Percentiles rank a stretch among this genome's conserved stretches.
Conservation (phyloP, 2,888 invertebrate species). For the Thelaira solivaga region DNA sequence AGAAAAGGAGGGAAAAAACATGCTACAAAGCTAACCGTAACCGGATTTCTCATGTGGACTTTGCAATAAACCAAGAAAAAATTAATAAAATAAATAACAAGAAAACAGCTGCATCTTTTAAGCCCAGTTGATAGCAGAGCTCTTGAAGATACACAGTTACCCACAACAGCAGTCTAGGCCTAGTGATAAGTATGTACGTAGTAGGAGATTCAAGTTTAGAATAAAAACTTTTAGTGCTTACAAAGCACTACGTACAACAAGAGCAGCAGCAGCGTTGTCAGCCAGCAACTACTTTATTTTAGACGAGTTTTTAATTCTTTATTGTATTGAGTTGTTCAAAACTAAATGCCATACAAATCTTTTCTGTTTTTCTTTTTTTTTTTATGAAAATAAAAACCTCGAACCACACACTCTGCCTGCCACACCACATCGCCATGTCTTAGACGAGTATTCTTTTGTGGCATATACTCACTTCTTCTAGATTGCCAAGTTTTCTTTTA, state of each 20-base stretch:
- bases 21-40: slow-evolving; percentile 42
- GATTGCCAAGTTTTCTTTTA: slow-evolving; percentile 37
- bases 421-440: slow-evolving; percentile 11
- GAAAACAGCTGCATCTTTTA: slow-evolving; percentile 32
- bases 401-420: slow-evolving; percentile 1
- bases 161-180: background rate
- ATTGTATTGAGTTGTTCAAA: slow-evolving; percentile 48
- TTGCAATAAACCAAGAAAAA: slow-evolving; percentile 15
- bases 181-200: too few species aligned
- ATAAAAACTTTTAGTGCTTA: background rate
- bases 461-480: slow-evolving; percentile 25
- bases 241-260: background rate
- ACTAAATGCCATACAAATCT: slow-evolving; percentile 48
- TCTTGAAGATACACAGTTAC: slow-evolving; percentile 7
- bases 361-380: too few species aligned
- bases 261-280: too few species aligned
- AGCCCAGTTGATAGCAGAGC: slow-evolving; percentile 3
- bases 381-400: slow-evolving; percentile 10
- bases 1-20: slow-evolving; percentile 31
- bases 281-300: slow-evolving; percentile 12
- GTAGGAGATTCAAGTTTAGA: slow-evolving; percentile 36
- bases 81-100: background rate
- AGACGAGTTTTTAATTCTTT: slow-evolving; percentile 57
- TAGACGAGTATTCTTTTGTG: slow-evolving; percentile 16
- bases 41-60: slow-evolving; percentile 48